phyloP scores from a whole-genome alignment of 2,888 invertebrate species.

The Pammene aurita region DNA sequence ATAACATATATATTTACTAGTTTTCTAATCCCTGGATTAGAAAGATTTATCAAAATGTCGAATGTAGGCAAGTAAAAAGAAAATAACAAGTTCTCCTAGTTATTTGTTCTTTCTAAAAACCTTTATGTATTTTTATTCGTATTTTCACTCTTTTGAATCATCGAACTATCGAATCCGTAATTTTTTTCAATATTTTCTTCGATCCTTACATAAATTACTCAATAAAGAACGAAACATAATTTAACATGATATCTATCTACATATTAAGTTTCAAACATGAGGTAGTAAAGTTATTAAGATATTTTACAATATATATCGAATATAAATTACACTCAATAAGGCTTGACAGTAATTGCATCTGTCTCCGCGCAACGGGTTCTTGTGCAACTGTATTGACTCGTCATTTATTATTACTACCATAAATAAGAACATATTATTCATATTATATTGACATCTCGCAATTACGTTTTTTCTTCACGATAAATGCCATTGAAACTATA shows the following conservation, averaged over 20 bases:
- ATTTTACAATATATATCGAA: slow-evolving; percentile 20
- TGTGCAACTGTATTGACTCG: slow-evolving; percentile 35
- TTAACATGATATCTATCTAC: slow-evolving; percentile 6
- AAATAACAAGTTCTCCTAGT: too few relatives aligned
- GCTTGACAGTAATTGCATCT: slow-evolving; percentile 33
- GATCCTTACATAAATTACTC: background rate
- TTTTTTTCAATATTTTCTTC: too few relatives aligned
- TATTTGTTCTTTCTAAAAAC: too few relatives aligned
- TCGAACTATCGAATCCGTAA: too few relatives aligned
- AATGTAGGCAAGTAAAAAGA: too few relatives aligned
- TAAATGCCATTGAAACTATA: slow-evolving; percentile 9
- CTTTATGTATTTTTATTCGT: too few relatives aligned
- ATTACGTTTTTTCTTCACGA: slow-evolving; percentile 8
- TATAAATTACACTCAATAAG: slow-evolving; percentile 34
- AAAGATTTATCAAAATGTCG: too few relatives aligned
- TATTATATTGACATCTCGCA: slow-evolving; percentile 7
- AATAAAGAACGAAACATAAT: background rate
- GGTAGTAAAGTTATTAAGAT: slow-evolving; percentile 16
- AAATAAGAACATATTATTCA: slow-evolving; percentile 15
- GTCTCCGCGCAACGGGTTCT: slow-evolving; percentile 32
- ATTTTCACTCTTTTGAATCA: too few relatives aligned
- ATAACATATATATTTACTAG: too few relatives aligned
- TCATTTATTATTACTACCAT: slow-evolving; percentile 31
- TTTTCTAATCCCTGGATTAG: too few relatives aligned
- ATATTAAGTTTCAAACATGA: slow-evolving; percentile 5